Evolutionary conservation across 1,140 invertebrate species (phyloP), one percentile per base, ranked within the genome.

Genomic region (Harlomillsia oculata): DNA sequence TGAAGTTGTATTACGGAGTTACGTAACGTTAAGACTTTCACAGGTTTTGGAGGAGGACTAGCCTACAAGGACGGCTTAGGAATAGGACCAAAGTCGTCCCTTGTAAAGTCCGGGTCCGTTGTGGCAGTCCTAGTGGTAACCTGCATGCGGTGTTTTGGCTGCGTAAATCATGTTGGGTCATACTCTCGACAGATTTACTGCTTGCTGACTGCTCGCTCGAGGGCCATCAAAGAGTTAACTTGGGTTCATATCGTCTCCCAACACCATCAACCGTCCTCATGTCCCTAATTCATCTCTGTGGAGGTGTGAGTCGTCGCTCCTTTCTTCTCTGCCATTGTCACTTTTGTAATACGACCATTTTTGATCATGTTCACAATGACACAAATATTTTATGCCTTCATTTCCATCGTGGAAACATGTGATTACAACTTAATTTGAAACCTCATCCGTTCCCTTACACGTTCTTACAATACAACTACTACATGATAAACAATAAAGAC

Each of bases 221-320:
- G 63, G 63, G 59, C 63, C 49, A 64, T 64, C 63, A 64, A 64
- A 64, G 63, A 64, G 59, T 64, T 64, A 64, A 64, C 63, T 64
- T 59, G 50, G 37, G 37, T 64, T 59, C 62, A 55, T 57, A 62
- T 62, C 59, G 51, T 56, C 54, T 44, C 53, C 54, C 54, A 56
- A 56, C 59, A 53, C 59, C 32, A 48, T 50, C 37, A 46, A 23
- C 36, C 39, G 39, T 29, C n/a, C n/a, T n/a, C n/a, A n/a, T n/a
- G n/a, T n/a, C 16, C 21, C 40, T 53, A 39, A 48, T 56, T 46
- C 53, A 56, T 49, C 44, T 56, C 53, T 26, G 49, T 56, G 53
- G 46, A 45, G 44, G 44, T 49, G 44, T 56, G 53, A 48, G 46
- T 56, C n/a, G n/a, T n/a, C n/a, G n/a, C n/a, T n/a, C n/a, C n/a